A percentile compares a stretch with the other conserved stretches of the same genome.
phyloP scores from a whole-genome alignment of 2,888 invertebrate genomes.

The Dynastes grantii region DNA sequence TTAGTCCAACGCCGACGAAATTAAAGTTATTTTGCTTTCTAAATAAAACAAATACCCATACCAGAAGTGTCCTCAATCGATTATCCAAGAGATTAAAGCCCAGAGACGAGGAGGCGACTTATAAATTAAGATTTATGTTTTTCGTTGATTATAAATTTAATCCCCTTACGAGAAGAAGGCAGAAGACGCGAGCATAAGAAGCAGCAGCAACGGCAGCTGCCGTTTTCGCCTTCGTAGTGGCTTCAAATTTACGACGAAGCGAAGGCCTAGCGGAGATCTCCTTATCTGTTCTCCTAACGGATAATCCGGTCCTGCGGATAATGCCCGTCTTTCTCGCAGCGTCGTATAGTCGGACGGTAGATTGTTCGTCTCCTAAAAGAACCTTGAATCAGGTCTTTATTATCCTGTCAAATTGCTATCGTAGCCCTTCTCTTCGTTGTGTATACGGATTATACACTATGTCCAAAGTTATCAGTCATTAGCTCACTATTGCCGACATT shows the following conservation, averaged over 20 bases:
- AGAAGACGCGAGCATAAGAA: background rate
- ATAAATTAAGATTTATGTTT: constrained; percentile 36
- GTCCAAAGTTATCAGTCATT: no score
- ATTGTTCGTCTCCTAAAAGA: constrained; percentile 59
- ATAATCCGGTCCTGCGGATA: constrained; percentile 41
- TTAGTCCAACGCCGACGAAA: no score
- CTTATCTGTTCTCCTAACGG: constrained; percentile 39
- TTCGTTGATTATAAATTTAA: constrained; percentile 36
- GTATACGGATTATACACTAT: no score
- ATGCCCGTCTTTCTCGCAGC: constrained; percentile 3
- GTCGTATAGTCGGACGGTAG: constrained; percentile 62
- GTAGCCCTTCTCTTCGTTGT: background rate
- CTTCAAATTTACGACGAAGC: constrained; percentile 30
- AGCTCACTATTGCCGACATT: no score
- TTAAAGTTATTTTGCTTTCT: background rate
- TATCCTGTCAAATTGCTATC: constrained; percentile 68
- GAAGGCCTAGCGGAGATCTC: background rate
- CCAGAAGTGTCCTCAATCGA: no score
- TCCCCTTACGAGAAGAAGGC: constrained; percentile 24
- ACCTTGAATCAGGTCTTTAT: constrained; percentile 67
- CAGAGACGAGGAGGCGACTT: no score
- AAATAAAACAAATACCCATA: background rate
- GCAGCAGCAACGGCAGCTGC: constrained; percentile 10
- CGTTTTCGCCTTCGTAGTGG: constrained; percentile 26
- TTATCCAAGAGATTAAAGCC: no score